Percentiles rank a stretch among this genome's conserved stretches.
These are phyloP conservation scores for Troilus luridus DNA, from an alignment of 2,888 invertebrate genomes.

Conservation along the genomic window DNA sequence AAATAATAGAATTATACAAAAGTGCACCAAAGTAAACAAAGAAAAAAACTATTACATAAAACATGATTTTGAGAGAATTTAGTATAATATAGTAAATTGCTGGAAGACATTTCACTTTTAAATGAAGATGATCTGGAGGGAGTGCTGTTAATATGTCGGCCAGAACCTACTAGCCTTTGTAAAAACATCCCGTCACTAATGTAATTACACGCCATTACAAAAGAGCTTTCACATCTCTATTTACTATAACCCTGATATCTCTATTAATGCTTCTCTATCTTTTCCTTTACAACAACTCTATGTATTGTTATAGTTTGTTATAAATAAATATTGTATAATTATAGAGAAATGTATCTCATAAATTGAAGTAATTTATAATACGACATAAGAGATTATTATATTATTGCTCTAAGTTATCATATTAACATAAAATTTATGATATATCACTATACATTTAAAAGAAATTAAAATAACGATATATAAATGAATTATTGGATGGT, in stretches of 20 bases:
- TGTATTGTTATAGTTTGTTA: background rate
- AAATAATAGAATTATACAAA: background rate
- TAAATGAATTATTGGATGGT: no score
- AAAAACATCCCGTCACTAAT: conserved; percentile 52
- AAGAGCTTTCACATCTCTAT: conserved; percentile 45
- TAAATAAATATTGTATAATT: background rate
- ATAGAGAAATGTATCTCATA: no score
- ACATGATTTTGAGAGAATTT: background rate
- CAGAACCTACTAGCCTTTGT: conserved; percentile 39
- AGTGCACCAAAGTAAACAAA: background rate
- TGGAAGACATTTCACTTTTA: conserved; percentile 17
- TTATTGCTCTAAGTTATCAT: no score
- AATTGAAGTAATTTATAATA: no score
- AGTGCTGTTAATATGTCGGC: conserved; percentile 23
- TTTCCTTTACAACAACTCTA: background rate
- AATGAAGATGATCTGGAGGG: conserved; percentile 5
- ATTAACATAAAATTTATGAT: no score
- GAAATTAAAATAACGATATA: no score
- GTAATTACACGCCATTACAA: conserved; percentile 49
- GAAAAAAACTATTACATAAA: background rate
- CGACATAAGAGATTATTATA: no score
- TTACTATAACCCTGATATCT: conserved; percentile 52
- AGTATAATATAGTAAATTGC: background rate
- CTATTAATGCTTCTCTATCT: background rate
- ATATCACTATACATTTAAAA: no score